Evolutionary conservation across 2,797 vertebrate species (phyloP).

Genomic region (Numenius phaeopus): DNA sequence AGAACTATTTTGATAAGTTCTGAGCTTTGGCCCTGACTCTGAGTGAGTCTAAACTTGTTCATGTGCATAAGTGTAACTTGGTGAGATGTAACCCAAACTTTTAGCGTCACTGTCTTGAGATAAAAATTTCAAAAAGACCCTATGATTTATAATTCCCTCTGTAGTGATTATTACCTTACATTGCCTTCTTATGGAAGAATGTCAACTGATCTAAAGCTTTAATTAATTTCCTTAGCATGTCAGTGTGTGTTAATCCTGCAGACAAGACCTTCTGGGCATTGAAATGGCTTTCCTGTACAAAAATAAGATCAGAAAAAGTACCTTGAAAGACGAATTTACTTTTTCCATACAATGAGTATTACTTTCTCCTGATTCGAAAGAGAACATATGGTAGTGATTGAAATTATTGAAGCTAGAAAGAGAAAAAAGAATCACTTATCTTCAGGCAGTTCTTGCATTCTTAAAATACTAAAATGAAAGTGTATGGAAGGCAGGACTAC

Average conservation of each 20-base stretch:
- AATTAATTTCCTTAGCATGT: conserved; percentile 4
- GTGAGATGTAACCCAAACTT: background rate
- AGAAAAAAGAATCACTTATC: background rate
- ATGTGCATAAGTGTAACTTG: background rate
- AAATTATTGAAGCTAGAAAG: background rate
- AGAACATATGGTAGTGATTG: background rate
- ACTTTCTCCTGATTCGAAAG: background rate
- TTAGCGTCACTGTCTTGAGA: background rate
- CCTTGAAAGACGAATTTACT: background rate
- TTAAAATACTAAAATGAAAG: background rate
- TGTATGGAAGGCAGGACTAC: background rate
- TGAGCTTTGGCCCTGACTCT: background rate
- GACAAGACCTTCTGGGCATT: background rate
- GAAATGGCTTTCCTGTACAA: background rate
- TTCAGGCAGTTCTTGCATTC: background rate
- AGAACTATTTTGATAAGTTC: background rate
- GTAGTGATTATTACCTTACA: background rate
- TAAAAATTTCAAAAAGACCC: background rate
- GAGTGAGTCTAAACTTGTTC: background rate
- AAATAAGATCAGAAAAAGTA: background rate
- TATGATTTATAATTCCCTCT: background rate
- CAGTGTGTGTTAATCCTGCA: background rate
- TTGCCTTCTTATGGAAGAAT: too few relatives aligned
- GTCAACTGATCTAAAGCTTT: background rate
- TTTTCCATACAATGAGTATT: background rate